Base-by-base conservation (phyloP, 2,888 invertebrate genomes). In the Diarsia brunnea region DNA sequence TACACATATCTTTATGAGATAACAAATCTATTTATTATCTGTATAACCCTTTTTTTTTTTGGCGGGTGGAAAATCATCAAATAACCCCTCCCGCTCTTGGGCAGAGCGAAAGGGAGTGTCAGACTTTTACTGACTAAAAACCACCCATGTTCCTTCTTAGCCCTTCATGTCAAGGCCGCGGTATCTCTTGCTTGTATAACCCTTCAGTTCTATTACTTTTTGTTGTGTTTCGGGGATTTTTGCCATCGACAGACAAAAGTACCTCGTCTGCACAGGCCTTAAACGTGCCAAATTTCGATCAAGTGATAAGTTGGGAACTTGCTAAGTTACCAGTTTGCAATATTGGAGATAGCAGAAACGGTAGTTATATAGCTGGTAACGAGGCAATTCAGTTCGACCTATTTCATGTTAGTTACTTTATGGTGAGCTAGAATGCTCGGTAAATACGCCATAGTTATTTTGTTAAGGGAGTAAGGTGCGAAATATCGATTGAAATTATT, bases 271-370 rank as follows among this genome's bases (percentile, higher is more conserved):
- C n/a, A 63, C 21, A 43, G 1, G 14, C 63, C n/a, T 43, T 63
- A 8, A 60, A 61, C 58, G 60, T 61, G 78, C 53, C 67, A 19
- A 81, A 81, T 79, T 83, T 73, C 47, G 69, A 78, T 73, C 43
- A 69, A 78, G 45, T 63, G 65, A 69, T 67, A 73, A 63, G 43
- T 69, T 63, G 73, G 16, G 63, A 63, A 61, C 45, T 55, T 69
- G 51, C 49, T 53, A 75, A 67, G 67, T 71, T 81, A 68, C 61
- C 58, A 58, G 69, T 73, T 73, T 43, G 66, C 51, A 69, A 65
- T 82, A 66, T 78, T 45, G 21, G 11, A 78, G 49, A 78, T 82
- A 67, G 45, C 12, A 47, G 69, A 69, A 53, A 73, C 63, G 31
- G 58, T 69, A 78, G 78, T 64, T 47, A 60, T 60, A 53, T 70